Evolutionary conservation across 1,140 invertebrate genomes (phyloP).

Genomic region (Conopomorpha cramerella): DNA sequence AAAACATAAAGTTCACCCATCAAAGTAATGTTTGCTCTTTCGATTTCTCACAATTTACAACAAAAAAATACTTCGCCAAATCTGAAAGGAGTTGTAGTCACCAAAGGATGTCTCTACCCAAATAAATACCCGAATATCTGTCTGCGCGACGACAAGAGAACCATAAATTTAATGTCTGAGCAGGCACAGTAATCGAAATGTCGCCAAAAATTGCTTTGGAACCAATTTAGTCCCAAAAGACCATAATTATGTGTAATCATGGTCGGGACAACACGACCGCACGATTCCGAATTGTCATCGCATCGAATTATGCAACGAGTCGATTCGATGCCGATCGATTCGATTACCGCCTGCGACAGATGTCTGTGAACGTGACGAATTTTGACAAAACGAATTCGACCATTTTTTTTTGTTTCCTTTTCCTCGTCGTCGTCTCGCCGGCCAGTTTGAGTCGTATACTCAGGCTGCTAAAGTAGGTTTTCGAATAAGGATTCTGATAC

Average conservation of each 20-base stretch:
- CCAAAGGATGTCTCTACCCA: background rate
- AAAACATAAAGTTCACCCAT: too few species aligned
- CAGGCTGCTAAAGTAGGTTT: slow-evolving; percentile 10
- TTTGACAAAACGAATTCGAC: slow-evolving; percentile 28
- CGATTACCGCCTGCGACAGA: slow-evolving; percentile 51
- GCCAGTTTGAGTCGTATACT: slow-evolving; percentile 3
- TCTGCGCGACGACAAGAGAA: background rate
- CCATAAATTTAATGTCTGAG: slow-evolving; percentile 4
- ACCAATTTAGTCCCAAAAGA: slow-evolving; percentile 23
- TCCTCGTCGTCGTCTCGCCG: too few species aligned
- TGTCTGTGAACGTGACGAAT: slow-evolving; percentile 57
- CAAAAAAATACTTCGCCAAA: too few species aligned
- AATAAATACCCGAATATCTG: background rate
- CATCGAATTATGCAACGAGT: slow-evolving; percentile 33
- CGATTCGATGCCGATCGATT: slow-evolving; percentile 20
- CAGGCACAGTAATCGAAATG: slow-evolving; percentile 23
- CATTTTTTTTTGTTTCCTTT: too few species aligned
- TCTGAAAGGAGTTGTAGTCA: too few species aligned
- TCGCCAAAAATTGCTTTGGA: slow-evolving; percentile 21
- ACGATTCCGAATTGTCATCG: slow-evolving; percentile 45
- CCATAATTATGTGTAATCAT: slow-evolving; percentile 39
- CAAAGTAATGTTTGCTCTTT: too few species aligned
- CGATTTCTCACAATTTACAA: too few species aligned
- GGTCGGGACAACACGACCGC: slow-evolving; percentile 18
- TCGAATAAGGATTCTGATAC: slow-evolving; percentile 6